These are phyloP conservation scores for Pyxicephalus adspersus DNA, from an alignment of 2,113 vertebrate species.

Conservation along the genomic window DNA sequence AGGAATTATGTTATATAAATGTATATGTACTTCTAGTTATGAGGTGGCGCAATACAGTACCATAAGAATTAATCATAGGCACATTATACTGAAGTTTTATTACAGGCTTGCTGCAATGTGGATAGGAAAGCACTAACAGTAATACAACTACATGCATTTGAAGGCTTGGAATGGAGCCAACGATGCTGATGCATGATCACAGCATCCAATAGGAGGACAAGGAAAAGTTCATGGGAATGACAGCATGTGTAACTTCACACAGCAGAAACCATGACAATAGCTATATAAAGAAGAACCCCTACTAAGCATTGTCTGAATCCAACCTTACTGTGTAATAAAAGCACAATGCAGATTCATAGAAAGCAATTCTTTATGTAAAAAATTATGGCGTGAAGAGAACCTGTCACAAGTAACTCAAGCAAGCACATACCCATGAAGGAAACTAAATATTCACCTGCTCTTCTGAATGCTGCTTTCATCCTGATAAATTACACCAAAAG, in stretches of 20 bases:
- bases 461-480: no score
- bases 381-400: background rate
- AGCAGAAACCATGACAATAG: background rate
- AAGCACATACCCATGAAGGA: no score
- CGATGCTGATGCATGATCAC: slow-evolving; percentile 5
- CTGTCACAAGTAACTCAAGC: background rate
- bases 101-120: background rate
- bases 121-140: background rate
- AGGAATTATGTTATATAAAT: background rate
- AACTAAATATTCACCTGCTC: no score
- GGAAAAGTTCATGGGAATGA: background rate
- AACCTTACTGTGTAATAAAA: background rate
- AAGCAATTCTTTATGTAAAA: background rate
- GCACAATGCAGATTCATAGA: background rate
- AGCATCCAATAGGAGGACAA: background rate
- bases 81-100: background rate
- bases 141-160: background rate
- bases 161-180: slow-evolving; percentile 9
- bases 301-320: no score
- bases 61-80: background rate
- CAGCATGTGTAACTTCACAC: background rate
- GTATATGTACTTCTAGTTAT: background rate
- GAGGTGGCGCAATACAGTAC: background rate
- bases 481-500: no score
- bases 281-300: background rate